phyloP scores from a whole-genome alignment of 2,888 invertebrate species.

The Andrena flavipes region DNA sequence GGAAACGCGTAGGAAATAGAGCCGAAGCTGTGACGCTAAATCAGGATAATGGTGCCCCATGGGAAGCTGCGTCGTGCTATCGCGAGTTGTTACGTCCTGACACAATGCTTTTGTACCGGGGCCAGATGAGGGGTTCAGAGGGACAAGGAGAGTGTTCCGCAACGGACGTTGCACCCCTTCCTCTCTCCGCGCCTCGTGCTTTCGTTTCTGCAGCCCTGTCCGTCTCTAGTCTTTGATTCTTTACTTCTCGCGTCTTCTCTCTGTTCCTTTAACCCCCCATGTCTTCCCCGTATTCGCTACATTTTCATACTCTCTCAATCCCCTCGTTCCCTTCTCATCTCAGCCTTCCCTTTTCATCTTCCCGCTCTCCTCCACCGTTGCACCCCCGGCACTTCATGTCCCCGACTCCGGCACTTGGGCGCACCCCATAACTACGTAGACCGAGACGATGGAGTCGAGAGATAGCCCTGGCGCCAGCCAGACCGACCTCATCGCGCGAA shows the following conservation, averaged over 20 bases:
- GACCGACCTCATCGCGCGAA: constrained; percentile 69
- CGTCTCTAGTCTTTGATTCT: background rate
- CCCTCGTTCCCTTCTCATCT: background rate
- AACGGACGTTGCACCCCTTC: constrained; percentile 39
- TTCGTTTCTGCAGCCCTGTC: background rate
- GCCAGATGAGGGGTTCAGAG: constrained; percentile 39
- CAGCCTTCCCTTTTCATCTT: background rate
- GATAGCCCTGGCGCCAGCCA: constrained; percentile 79
- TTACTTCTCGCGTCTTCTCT: background rate
- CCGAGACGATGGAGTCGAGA: constrained; percentile 75
- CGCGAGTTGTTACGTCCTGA: constrained; percentile 73
- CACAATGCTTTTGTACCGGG: constrained; percentile 62
- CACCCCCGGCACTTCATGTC: constrained; percentile 8
- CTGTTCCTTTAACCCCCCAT: background rate
- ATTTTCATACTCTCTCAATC: constrained; percentile 13
- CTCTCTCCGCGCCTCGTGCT: background rate
- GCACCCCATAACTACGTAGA: constrained; percentile 69
- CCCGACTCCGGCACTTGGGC: constrained; percentile 22
- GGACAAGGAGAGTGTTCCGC: constrained; percentile 30
- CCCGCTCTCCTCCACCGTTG: background rate
- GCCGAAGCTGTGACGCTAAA: constrained; percentile 76
- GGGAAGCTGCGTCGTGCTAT: constrained; percentile 73
- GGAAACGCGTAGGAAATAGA: constrained; percentile 63
- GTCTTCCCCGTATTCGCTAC: background rate
- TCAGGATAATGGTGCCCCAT: constrained; percentile 82